Evolutionary conservation across 2,888 invertebrate species (phyloP).

Genomic region (Drosophila mayaguana): DNA sequence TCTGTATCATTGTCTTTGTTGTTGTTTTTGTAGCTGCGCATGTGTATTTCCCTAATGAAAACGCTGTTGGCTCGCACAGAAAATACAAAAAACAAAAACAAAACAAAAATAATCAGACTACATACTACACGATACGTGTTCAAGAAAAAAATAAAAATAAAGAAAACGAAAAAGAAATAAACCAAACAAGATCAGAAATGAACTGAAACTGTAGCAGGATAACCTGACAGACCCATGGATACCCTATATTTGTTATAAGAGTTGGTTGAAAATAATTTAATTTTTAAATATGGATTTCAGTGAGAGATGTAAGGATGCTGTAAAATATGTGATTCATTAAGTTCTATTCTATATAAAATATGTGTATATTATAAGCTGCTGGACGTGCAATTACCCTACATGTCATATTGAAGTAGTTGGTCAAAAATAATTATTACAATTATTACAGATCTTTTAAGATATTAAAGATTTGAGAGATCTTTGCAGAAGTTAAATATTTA

Average conservation of each 20-base stretch:
- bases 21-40: conserved; percentile 44
- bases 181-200: conserved; percentile 42
- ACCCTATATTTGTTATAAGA: conserved; percentile 5
- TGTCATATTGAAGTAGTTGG: no score
- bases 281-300: not conserved
- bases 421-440: no score
- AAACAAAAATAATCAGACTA: conserved; percentile 66
- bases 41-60: conserved; percentile 69
- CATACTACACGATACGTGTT: conserved; percentile 49
- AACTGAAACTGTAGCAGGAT: not conserved
- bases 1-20: conserved; percentile 11
- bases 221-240: not conserved
- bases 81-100: conserved; percentile 54
- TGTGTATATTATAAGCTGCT: no score
- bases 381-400: no score
- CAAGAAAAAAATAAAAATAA: conserved; percentile 35
- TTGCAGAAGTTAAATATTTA: no score
- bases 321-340: no score
- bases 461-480: no score
- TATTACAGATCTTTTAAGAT: no score
- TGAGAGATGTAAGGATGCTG: no score
- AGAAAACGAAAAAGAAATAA: conserved; percentile 34
- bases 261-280: not conserved
- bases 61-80: conserved; percentile 47
- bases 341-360: no score